Percentiles rank a stretch among this genome's conserved stretches.
These are phyloP conservation scores for Lamprologus ornatipinnis DNA, from an alignment of 2,113 vertebrate species.

Conservation along the genomic window DNA sequence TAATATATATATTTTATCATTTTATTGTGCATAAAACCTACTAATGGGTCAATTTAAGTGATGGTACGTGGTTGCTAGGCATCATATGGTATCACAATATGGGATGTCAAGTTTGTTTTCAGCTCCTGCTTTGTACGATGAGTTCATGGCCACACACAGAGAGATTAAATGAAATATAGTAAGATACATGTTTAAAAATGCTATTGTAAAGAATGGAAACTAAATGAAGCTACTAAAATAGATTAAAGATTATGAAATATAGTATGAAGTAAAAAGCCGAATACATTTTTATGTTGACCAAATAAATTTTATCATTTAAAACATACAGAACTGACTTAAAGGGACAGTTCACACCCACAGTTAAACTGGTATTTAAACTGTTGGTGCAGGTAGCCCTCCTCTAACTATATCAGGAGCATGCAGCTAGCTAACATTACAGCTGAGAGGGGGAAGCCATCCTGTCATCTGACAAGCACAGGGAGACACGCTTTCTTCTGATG, in stretches of 20 bases:
- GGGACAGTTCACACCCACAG: background rate
- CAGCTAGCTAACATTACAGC: background rate
- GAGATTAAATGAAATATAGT: background rate
- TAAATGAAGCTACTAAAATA: background rate
- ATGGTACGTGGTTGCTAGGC: background rate
- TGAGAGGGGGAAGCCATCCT: background rate
- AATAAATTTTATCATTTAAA: rapidly evolving
- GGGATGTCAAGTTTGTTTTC: background rate
- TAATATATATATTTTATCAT: background rate
- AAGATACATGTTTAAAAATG: background rate
- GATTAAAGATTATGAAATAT: background rate
- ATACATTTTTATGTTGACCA: background rate
- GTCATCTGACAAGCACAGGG: background rate
- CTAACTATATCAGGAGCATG: background rate
- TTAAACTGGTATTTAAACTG: background rate
- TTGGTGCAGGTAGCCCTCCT: background rate
- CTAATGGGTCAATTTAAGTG: background rate
- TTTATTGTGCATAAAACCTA: background rate
- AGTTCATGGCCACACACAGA: background rate
- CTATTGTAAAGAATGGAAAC: background rate
- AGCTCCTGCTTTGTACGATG: background rate
- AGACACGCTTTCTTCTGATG: background rate
- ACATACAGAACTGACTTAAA: background rate
- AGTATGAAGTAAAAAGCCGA: background rate
- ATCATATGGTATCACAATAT: background rate